These are phyloP conservation scores for Dipodomys stephensi DNA, from an alignment of 2,113 vertebrate genomes.

Conservation along the genomic window DNA sequence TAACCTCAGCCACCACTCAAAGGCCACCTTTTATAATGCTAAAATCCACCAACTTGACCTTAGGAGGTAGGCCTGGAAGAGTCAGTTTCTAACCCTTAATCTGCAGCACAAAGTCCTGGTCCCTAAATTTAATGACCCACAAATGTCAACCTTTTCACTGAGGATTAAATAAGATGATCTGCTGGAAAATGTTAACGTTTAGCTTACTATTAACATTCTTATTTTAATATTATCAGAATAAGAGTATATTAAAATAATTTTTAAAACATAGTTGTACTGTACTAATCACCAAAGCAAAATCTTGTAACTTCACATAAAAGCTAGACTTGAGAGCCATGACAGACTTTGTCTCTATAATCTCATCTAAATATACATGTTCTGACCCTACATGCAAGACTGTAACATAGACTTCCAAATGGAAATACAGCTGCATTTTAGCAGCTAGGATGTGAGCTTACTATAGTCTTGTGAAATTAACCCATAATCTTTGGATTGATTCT, in stretches of 20 bases:
- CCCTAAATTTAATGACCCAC: background rate
- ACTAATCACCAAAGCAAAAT: constrained; percentile 44
- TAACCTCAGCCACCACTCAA: background rate
- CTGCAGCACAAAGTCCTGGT: background rate
- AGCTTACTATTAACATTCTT: background rate
- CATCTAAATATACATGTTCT: constrained; percentile 12
- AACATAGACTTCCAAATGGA: constrained; percentile 20
- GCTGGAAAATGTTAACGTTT: background rate
- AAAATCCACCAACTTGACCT: background rate
- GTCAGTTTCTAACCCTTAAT: background rate
- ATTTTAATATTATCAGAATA: background rate
- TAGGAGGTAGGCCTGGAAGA: background rate
- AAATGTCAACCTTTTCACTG: background rate
- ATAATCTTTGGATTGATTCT: constrained; percentile 41
- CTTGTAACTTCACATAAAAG: background rate
- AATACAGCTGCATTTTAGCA: background rate
- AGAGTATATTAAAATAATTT: background rate
- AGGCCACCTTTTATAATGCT: background rate
- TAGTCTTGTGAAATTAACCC: constrained; percentile 40
- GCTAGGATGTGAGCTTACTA: background rate
- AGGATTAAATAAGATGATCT: constrained; percentile 8
- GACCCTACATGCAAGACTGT: background rate
- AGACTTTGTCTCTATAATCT: background rate
- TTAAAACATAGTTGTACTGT: background rate
- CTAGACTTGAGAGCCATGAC: background rate